phyloP scores from a whole-genome alignment of 2,888 invertebrate species.

The Parthenolecanium corni region DNA sequence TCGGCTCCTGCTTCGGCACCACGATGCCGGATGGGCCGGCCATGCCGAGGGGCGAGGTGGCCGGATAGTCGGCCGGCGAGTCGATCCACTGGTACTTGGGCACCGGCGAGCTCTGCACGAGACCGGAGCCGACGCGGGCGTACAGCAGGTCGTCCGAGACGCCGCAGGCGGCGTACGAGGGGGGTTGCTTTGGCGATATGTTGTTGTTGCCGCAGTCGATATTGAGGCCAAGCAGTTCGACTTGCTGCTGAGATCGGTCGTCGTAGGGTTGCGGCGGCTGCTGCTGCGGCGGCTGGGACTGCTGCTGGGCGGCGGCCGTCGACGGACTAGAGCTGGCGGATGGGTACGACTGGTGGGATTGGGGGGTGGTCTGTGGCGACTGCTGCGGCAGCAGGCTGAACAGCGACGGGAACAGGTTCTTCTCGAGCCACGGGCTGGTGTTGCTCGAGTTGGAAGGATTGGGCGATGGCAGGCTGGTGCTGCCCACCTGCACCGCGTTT shows the following conservation, averaged over 20 bases:
- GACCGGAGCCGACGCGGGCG: slow-evolving; percentile 39
- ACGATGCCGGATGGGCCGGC: slow-evolving; percentile 33
- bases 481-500: slow-evolving; percentile 40
- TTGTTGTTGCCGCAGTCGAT: slow-evolving; percentile 45
- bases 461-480: slow-evolving; percentile 35
- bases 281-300: slow-evolving; percentile 43
- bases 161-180: slow-evolving; percentile 36
- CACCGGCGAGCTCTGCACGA: slow-evolving; percentile 36
- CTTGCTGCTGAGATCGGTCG: slow-evolving; percentile 45
- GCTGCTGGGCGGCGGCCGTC: slow-evolving; percentile 37
- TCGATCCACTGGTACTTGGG: slow-evolving; percentile 60
- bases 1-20: slow-evolving; percentile 38
- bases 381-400: slow-evolving; percentile 51
- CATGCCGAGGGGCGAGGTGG: slow-evolving; percentile 34
- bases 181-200: slow-evolving; percentile 46
- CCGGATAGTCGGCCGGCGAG: slow-evolving; percentile 44
- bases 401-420: slow-evolving; percentile 52
- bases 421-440: slow-evolving; percentile 60
- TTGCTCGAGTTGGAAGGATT: slow-evolving; percentile 46
- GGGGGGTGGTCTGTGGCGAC: slow-evolving; percentile 40
- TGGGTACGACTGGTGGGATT: slow-evolving; percentile 35
- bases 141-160: slow-evolving; percentile 43
- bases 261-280: slow-evolving; percentile 55
- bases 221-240: slow-evolving; percentile 48
- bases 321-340: slow-evolving; percentile 17